Percentiles rank a stretch among this genome's conserved stretches.
Conservation (phyloP, 2,113 vertebrate genomes). For the Indri indri region DNA sequence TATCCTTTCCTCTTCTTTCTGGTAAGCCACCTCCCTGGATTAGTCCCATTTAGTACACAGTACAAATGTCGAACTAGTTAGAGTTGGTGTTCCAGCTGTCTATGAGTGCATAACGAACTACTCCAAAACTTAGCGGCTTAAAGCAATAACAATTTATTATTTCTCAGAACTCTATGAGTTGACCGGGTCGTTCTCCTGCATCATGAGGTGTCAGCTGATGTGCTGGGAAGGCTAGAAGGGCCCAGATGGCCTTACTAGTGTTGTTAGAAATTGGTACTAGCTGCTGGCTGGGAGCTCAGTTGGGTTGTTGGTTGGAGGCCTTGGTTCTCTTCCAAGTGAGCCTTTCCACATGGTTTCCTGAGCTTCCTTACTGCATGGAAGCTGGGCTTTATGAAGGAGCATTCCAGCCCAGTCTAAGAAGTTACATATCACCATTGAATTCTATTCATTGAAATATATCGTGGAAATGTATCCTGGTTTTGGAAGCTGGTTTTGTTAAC, state of each 20-base stretch:
- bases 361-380: neutral
- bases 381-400: neutral
- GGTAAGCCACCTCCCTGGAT: neutral
- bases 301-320: neutral
- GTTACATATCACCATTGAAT: neutral
- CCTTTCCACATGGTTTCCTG: neutral
- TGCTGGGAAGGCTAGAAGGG: neutral
- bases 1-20: constrained; percentile 52
- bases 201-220: neutral
- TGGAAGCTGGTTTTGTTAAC: neutral
- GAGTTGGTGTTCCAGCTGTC: neutral
- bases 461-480: neutral
- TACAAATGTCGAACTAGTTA: constrained; percentile 17
- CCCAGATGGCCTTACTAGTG: neutral
- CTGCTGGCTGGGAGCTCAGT: neutral
- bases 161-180: neutral
- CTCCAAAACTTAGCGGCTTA: neutral
- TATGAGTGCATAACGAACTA: neutral
- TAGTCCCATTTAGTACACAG: constrained; percentile 49
- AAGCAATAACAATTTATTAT: neutral
- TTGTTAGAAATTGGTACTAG: neutral
- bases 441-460: neutral
- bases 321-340: neutral
- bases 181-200: neutral
- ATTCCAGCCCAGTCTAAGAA: neutral